These are phyloP conservation scores for Chymomyza procnemis DNA, from an alignment of 2,888 invertebrate species.

Conservation along the genomic window DNA sequence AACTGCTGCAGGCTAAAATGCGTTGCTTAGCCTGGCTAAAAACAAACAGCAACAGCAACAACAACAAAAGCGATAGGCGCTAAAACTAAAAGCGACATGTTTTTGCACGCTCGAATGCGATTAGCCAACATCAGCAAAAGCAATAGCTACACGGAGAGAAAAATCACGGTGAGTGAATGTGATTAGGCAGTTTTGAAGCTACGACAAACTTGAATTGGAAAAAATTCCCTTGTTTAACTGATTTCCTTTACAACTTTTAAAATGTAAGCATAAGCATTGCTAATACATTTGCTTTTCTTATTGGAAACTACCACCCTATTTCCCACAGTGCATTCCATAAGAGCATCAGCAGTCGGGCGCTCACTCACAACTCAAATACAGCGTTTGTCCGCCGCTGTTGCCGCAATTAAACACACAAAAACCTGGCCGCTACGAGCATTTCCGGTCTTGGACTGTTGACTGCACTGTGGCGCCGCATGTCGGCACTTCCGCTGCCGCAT, in stretches of 20 bases:
- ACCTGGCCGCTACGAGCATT: constrained; percentile 55
- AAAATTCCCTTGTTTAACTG: no score
- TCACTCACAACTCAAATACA: constrained; percentile 10
- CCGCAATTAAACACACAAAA: constrained; percentile 63
- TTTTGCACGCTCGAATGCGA: constrained; percentile 63
- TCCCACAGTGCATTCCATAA: background rate
- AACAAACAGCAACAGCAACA: constrained; percentile 53
- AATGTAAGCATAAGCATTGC: no score
- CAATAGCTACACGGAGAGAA: constrained; percentile 29
- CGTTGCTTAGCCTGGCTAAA: background rate
- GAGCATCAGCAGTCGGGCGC: background rate
- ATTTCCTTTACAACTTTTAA: no score
- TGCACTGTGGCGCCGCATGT: background rate
- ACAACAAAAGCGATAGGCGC: constrained; percentile 55
- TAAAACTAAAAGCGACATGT: constrained; percentile 69
- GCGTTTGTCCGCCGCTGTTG: constrained; percentile 42
- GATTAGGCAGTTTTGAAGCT: background rate
- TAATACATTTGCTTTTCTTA: background rate
- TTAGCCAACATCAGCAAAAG: constrained; percentile 35
- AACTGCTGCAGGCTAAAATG: background rate
- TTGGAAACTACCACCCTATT: background rate
- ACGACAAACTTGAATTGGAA: background rate
- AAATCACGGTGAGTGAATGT: no score
- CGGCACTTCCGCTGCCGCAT: constrained; percentile 43
- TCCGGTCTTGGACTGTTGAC: constrained; percentile 35